phyloP scores from a whole-genome alignment of 2,113 vertebrate genomes.

The Cebus imitator region DNA sequence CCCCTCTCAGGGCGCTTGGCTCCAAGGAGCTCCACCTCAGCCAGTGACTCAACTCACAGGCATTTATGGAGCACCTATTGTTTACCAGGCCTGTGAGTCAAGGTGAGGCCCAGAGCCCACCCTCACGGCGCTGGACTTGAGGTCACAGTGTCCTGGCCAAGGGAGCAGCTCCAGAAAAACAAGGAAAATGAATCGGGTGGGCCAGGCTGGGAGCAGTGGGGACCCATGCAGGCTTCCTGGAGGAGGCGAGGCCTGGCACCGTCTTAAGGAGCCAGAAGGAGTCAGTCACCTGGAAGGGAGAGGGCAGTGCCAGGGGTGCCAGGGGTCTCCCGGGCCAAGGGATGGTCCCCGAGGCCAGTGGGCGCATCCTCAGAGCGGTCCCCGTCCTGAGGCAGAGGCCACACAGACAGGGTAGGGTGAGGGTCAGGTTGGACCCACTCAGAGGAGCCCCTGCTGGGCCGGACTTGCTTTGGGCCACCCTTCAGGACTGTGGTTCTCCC shows the following conservation, averaged over 20 bases:
- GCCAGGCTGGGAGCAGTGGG: background rate
- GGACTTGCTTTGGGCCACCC: background rate
- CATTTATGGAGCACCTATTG: background rate
- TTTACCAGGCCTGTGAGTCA: background rate
- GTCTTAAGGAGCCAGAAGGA: background rate
- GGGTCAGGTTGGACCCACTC: background rate
- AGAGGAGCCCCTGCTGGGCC: background rate
- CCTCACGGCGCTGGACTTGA: background rate
- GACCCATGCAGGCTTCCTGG: background rate
- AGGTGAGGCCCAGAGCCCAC: background rate
- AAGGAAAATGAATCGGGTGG: background rate
- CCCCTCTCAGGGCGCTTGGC: fast-evolving
- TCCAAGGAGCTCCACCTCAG: background rate
- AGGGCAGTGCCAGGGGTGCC: background rate
- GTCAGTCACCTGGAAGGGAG: background rate
- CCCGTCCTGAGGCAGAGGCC: background rate
- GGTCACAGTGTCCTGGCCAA: background rate
- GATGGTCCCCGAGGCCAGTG: background rate
- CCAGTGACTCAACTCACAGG: background rate
- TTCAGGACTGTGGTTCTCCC: background rate
- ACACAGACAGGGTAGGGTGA: background rate
- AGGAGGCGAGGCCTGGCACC: background rate
- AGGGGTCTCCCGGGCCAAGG: background rate
- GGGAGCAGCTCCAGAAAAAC: background rate
- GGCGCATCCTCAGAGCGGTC: background rate